These are phyloP conservation scores for Trichoplusia ni DNA, from an alignment of 1,140 invertebrate genomes.

Conservation along the genomic window DNA sequence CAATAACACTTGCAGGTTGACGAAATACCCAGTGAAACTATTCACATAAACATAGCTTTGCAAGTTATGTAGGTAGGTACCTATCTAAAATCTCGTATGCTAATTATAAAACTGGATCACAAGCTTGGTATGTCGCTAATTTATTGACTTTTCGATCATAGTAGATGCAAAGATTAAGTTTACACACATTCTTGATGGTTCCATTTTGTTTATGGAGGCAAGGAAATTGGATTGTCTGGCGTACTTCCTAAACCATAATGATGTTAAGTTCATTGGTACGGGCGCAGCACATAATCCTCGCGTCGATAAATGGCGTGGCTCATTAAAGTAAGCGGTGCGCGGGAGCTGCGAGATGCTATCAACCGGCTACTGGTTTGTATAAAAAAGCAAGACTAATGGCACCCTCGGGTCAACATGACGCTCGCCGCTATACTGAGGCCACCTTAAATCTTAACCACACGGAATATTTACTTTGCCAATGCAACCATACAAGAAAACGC, in stretches of 20 bases:
- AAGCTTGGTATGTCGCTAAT: conserved; percentile 25
- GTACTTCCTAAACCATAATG: conserved; percentile 13
- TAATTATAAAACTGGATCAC: conserved; percentile 26
- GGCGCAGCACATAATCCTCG: conserved; percentile 14
- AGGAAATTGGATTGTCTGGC: neutral
- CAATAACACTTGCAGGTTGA: neutral
- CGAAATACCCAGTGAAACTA: neutral
- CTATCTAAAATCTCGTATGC: conserved; percentile 21
- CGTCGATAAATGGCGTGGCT: conserved; percentile 60
- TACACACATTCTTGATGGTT: conserved; percentile 9
- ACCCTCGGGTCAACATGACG: conserved; percentile 54
- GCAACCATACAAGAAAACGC: conserved; percentile 12
- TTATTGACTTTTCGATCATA: conserved; percentile 21
- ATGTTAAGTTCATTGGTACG: conserved; percentile 19
- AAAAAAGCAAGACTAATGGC: conserved; percentile 66
- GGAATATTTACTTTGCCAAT: conserved; percentile 18
- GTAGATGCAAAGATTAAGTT: conserved; percentile 12
- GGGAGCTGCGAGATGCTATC: conserved; percentile 69
- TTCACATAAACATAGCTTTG: neutral
- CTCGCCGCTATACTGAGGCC: conserved; percentile 37
- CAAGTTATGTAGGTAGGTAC: conserved; percentile 1
- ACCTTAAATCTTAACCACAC: conserved; percentile 9
- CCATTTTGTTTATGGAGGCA: neutral
- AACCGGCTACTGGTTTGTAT: conserved; percentile 58
- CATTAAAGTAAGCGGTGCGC: conserved; percentile 70